Conservation (phyloP, 2,797 vertebrate species). For the Botia almorhae region DNA sequence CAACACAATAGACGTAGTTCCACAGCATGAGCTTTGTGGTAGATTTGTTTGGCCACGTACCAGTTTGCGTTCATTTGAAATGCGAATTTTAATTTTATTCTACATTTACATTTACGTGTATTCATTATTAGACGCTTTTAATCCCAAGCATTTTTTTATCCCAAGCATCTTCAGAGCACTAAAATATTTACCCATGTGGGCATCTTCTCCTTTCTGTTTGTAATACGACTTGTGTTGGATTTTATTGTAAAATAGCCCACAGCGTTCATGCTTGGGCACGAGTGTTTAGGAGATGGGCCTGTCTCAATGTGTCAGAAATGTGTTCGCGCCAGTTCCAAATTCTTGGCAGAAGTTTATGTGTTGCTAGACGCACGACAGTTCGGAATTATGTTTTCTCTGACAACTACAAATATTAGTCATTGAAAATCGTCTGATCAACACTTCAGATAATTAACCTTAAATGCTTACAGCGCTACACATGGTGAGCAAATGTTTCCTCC, state of each 20-base stretch:
- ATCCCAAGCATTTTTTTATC: too few relatives aligned
- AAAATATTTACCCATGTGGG: slow-evolving; percentile 4
- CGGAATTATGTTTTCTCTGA: slow-evolving; percentile 76
- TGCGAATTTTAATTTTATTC: too few relatives aligned
- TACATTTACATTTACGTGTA: too few relatives aligned
- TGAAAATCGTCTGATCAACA: slow-evolving; percentile 80
- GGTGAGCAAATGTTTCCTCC: slow-evolving; percentile 74
- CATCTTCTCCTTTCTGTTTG: slow-evolving; percentile 10
- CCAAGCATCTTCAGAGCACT: neutral
- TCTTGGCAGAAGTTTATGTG: slow-evolving; percentile 80
- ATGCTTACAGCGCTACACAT: slow-evolving; percentile 66
- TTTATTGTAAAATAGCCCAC: slow-evolving; percentile 43
- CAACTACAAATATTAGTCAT: slow-evolving; percentile 80
- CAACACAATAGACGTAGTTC: neutral
- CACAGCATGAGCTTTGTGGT: too few relatives aligned
- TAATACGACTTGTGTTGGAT: slow-evolving; percentile 32
- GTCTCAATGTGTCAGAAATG: slow-evolving; percentile 46
- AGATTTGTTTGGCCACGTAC: too few relatives aligned
- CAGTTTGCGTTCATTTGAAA: too few relatives aligned
- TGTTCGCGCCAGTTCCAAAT: slow-evolving; percentile 57
- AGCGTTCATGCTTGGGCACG: slow-evolving; percentile 19
- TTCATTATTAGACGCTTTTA: too few relatives aligned
- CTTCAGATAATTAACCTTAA: slow-evolving; percentile 79
- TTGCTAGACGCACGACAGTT: slow-evolving; percentile 82
- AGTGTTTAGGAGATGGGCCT: slow-evolving; percentile 39